These are phyloP conservation scores for Tiliacea citrago DNA, from an alignment of 2,888 invertebrate species.

Conservation along the genomic window DNA sequence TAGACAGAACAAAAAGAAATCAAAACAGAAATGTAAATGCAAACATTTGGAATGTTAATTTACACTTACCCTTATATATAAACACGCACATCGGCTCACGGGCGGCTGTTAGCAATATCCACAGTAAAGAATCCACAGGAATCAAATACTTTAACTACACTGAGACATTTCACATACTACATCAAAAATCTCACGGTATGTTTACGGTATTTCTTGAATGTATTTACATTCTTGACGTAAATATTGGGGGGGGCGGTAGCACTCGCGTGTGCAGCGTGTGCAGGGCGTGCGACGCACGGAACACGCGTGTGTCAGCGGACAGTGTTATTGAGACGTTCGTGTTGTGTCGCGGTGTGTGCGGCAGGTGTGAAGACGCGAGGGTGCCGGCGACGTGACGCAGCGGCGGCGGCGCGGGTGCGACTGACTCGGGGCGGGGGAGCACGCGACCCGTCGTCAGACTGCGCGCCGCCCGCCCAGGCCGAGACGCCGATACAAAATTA, in stretches of 20 bases:
- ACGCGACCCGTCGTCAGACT: conserved; percentile 71
- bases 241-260: conserved; percentile 51
- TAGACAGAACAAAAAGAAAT: conserved; percentile 6
- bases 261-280: conserved; percentile 48
- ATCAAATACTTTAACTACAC: conserved; percentile 78
- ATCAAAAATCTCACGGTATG: conserved; percentile 73
- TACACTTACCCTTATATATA: conserved; percentile 71
- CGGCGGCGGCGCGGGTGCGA: conserved; percentile 80
- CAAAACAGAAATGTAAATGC: conserved; percentile 40
- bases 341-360: conserved; percentile 77
- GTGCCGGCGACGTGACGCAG: conserved; percentile 76
- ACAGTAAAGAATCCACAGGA: conserved; percentile 79
- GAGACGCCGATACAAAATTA: conserved; percentile 89
- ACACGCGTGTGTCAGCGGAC: conserved; percentile 60
- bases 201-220: conserved; percentile 72
- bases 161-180: conserved; percentile 73
- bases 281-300: conserved; percentile 20
- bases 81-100: conserved; percentile 66
- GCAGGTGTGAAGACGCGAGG: conserved; percentile 70
- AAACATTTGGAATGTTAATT: conserved; percentile 38
- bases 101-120: conserved; percentile 67
- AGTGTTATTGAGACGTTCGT: conserved; percentile 71
- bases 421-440: conserved; percentile 83
- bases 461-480: conserved; percentile 83
- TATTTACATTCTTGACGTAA: conserved; percentile 68